phyloP scores from a whole-genome alignment of 2,888 invertebrate species.

The Apocheima hispidaria region DNA sequence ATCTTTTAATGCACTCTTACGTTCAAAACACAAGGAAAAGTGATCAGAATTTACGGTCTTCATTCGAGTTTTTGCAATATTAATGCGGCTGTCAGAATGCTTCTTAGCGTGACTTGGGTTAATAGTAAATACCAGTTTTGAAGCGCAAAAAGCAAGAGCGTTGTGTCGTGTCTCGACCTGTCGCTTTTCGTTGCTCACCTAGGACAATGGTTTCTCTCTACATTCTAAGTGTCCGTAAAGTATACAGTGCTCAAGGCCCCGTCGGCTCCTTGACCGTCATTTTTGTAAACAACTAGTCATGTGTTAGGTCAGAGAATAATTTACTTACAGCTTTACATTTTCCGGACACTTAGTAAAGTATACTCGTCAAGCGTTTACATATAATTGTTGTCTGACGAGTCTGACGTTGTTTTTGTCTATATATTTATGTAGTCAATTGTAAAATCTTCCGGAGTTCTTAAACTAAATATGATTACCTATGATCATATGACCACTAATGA shows the following conservation, averaged over 20 bases:
- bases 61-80: no score
- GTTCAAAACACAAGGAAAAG: no score
- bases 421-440: slow-evolving; percentile 6
- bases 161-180: not conserved
- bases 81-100: no score
- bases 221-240: slow-evolving; percentile 23
- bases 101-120: no score
- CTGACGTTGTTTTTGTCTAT: slow-evolving; percentile 19
- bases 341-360: slow-evolving; percentile 28
- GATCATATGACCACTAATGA: no score
- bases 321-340: slow-evolving; percentile 40
- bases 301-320: slow-evolving; percentile 40
- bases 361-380: not conserved
- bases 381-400: slow-evolving; percentile 7
- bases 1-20: no score
- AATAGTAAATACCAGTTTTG: no score
- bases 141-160: not conserved
- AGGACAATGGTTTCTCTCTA: not conserved
- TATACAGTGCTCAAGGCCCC: slow-evolving; percentile 11
- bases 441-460: not conserved
- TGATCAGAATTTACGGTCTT: no score
- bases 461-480: not conserved
- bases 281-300: slow-evolving; percentile 45
- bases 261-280: slow-evolving; percentile 42
- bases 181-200: not conserved